Percentiles rank a stretch among this genome's conserved stretches.
phyloP scores from a whole-genome alignment of 1,140 invertebrate species.

The Drosophila albomicans region DNA sequence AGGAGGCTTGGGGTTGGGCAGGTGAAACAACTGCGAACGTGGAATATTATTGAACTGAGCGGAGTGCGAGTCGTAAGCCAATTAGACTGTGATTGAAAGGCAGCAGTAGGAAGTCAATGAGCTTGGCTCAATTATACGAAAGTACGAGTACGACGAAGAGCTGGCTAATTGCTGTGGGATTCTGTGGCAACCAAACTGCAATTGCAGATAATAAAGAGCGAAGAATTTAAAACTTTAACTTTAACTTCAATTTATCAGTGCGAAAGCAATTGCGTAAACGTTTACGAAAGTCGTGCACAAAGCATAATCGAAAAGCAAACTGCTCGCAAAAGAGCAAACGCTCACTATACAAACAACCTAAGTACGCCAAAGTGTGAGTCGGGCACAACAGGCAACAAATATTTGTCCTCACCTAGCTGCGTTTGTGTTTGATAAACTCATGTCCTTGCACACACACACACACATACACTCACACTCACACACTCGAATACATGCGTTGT shows the following conservation, averaged over 20 bases:
- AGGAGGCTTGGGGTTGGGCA: too few relatives aligned
- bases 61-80: slow-evolving; percentile 39
- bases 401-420: slow-evolving; percentile 9
- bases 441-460: not conserved
- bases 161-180: slow-evolving; percentile 23
- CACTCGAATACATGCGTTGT: not conserved
- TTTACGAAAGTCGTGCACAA: slow-evolving; percentile 7
- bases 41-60: slow-evolving; percentile 33
- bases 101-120: slow-evolving; percentile 32
- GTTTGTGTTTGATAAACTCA: slow-evolving; percentile 25
- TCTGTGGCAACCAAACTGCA: not conserved
- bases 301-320: slow-evolving; percentile 4
- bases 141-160: not conserved
- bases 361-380: slow-evolving; percentile 3
- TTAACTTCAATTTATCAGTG: not conserved
- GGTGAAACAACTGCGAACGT: slow-evolving; percentile 12
- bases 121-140: not conserved
- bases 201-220: not conserved
- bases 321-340: not conserved
- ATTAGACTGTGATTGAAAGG: slow-evolving; percentile 50
- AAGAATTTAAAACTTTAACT: not conserved
- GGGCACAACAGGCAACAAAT: slow-evolving; percentile 1
- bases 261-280: not conserved
- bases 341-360: not conserved
- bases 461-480: not conserved